phyloP scores from a whole-genome alignment of 1,140 invertebrate genomes.

The Chrysoperla carnea region DNA sequence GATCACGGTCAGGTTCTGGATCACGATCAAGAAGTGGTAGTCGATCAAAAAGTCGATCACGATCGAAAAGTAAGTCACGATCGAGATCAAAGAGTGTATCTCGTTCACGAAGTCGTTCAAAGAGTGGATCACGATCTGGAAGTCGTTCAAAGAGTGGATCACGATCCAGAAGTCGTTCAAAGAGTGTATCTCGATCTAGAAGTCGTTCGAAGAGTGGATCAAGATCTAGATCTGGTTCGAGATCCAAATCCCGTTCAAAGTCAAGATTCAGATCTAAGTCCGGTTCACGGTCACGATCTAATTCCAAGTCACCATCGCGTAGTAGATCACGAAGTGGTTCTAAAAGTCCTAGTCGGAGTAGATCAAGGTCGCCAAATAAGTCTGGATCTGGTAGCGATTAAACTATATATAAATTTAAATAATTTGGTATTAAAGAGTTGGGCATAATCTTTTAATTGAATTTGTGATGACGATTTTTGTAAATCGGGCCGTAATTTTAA shows the following conservation, averaged over 20 bases:
- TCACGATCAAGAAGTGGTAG: constrained; percentile 8
- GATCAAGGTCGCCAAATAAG: not conserved
- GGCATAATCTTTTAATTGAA: too few species aligned
- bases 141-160: constrained; percentile 8
- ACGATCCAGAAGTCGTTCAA: constrained; percentile 3
- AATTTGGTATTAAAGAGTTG: too few species aligned
- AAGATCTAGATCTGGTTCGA: constrained; percentile 2
- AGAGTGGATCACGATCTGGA: constrained; percentile 13
- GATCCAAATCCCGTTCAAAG: constrained; percentile 10
- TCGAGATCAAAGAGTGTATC: constrained; percentile 15
- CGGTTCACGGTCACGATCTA: constrained; percentile 12
- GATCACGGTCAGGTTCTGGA: constrained; percentile 12
- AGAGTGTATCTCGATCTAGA: constrained; percentile 7
- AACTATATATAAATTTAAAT: too few species aligned
- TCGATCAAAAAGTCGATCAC: constrained; percentile 8
- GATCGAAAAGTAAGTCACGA: not conserved
- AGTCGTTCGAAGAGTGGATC: constrained; percentile 13
- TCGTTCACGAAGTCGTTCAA: constrained; percentile 11
- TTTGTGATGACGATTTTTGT: too few species aligned
- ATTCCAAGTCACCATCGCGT: constrained; percentile 12
- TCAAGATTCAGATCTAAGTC: constrained; percentile 16
- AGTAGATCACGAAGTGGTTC: constrained; percentile 15
- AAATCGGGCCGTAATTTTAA: too few species aligned
- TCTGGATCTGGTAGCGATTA: too few species aligned
- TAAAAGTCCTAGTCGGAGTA: constrained; percentile 10